Evolutionary conservation across 2,113 vertebrate genomes (phyloP), one percentile per base, ranked within the genome.

Genomic region (Podocnemis expansa): DNA sequence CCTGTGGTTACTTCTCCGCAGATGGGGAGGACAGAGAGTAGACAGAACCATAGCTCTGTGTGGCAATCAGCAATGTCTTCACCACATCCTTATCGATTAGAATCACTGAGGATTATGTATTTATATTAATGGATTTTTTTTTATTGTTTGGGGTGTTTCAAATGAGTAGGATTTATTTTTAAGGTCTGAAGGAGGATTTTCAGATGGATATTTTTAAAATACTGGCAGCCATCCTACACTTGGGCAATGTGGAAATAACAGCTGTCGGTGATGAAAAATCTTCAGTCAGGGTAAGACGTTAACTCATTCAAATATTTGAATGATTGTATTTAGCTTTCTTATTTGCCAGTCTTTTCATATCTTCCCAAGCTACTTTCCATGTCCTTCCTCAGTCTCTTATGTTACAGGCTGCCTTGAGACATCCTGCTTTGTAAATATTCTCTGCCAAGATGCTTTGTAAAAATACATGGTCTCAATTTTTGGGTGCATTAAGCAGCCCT

Each of bases 171-270:
- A 76, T 78, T 84, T 41, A 10, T 1, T 58, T 80, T 97, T 89
- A 93, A 99, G 99, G 99, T 85, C 96, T 99, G 91, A 98, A 98
- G 80, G 96, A 98, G 41, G 98, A 98, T 93, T 99, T 99, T 96
- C 99, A 99, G 96, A 98, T 98, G 93, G 98, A 99, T 52, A 95
- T 99, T 45, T 99, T 99, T 92, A 99, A 98, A 97, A 98, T 99
- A 92, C 91, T 99, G 93, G 99, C 99, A 12, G 99, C 98, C 14
- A 98, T 99, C 97, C 98, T 99, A 3, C 99, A 99, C 94, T 98
- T 99, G 92, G 99, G 99, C 91, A 99, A 99, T 0, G 97, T 99
- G 85, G 96, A 98, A 93, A 98, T 99, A 95, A 93, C 78, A 89
- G 95, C 97, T 29, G 93, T 96, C 63, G 98, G 98, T 94, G 97